Percentiles rank a stretch among this genome's conserved stretches.
Conservation (phyloP, 2,113 vertebrate genomes). For the Heloderma charlesbogerti region DNA sequence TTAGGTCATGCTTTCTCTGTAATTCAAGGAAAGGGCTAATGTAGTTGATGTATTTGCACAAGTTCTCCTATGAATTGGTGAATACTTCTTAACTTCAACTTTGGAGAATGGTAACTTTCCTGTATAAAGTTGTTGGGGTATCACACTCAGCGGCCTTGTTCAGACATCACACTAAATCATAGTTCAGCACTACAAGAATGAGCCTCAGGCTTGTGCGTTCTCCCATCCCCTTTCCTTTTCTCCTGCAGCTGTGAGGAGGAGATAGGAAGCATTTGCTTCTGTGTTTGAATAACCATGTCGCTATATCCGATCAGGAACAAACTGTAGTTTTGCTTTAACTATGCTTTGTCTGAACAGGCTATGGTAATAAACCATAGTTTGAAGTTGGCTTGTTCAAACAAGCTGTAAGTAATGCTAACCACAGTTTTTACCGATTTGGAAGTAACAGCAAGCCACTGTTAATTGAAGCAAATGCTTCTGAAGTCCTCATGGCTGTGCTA, state of each 20-base stretch:
- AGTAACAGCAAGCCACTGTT: not conserved
- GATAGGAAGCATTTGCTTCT: no score
- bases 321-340: not conserved
- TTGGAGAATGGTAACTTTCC: slow-evolving; percentile 35
- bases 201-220: no score
- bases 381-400: not conserved
- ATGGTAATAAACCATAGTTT: not conserved
- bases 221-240: no score
- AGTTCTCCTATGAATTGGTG: not conserved
- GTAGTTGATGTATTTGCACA: slow-evolving; percentile 30
- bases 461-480: not conserved
- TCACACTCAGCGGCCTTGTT: not conserved
- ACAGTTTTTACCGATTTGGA: not conserved
- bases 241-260: no score
- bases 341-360: not conserved
- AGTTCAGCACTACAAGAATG: no score
- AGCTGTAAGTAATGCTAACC: no score
- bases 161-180: not conserved
- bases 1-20: not conserved
- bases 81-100: slow-evolving; percentile 7
- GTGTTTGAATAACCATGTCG: not conserved
- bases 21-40: not conserved
- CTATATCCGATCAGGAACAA: not conserved
- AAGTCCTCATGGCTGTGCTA: not conserved
- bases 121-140: not conserved